Base-by-base conservation (phyloP, 2,888 invertebrate genomes). In the Orchesellides sinensis region DNA sequence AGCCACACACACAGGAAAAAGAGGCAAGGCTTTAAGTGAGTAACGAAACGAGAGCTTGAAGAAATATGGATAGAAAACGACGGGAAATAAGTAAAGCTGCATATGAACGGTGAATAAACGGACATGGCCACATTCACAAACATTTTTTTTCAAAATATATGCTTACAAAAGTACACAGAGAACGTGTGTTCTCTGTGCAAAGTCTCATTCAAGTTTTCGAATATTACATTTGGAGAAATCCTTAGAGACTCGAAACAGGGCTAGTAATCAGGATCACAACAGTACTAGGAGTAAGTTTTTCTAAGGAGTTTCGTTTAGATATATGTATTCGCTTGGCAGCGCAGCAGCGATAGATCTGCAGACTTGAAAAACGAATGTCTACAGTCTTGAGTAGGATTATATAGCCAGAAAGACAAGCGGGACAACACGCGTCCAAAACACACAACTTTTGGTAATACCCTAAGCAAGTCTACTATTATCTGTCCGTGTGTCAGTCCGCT, bases 1-100 rank as follows among this genome's bases (percentile, higher is more conserved):
- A 70, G 29, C 61, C 70, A 70, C 63, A 63, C 77, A 66, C 45
- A 63, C 72, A 66, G 65, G 68, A 77, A 75, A 65, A 68, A 49
- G 56, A 61, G 68, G 77, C 68, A 68, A 68, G 59, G 45, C 52
- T 25, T 6, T 21, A 52, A 17, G 17, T n/a, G n/a, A n/a, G 52
- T n/a, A 2, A 52, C 21, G 19, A 52, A 19, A 52, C 10, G 21
- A 52, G 52, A 10, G 32, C 5, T 5, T 32, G 40, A 40, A n/a
- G 40, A 52, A 52, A 69, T 23, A 47, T 14, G 23, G 21, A 47
- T 17, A 27, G n/a, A 29, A 40, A 65, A 21, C 61, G 10, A 35
- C 32, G 63, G 23, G 14, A 66, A 66, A 32, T 1, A 54, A 17
- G 25, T 12, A 25, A 25, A 25, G 40, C 45, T 69, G 40, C 2